Conservation (phyloP, 92 coral and sea anemone species). For the Palythoa grandis region DNA sequence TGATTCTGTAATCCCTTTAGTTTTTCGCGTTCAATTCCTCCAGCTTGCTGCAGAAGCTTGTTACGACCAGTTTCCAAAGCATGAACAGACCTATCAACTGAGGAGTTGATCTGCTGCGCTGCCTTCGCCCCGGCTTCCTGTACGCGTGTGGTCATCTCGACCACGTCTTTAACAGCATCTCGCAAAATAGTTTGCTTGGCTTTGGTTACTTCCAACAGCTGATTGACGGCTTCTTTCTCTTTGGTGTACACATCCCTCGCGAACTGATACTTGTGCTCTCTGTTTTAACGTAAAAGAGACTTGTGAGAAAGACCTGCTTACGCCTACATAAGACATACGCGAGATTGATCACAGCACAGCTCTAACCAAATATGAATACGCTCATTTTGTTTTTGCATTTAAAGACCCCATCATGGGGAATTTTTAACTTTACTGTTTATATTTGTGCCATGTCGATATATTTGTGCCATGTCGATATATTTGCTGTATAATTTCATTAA, state of each 20-base stretch:
- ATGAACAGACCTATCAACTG: background rate
- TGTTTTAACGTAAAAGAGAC: background rate
- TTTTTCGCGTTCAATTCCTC: background rate
- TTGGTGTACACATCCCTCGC: constrained; percentile 1
- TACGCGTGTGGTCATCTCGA: background rate
- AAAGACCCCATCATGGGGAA: too few species aligned
- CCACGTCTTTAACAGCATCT: background rate
- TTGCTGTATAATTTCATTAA: too few species aligned
- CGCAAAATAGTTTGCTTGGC: too few species aligned
- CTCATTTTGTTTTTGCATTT: too few species aligned
- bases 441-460: too few species aligned
- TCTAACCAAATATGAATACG: too few species aligned
- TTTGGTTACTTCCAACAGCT: background rate
- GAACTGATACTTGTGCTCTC: constrained; percentile 1
- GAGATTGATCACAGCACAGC: too few species aligned
- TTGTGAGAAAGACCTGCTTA: too few species aligned
- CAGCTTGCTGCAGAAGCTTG: background rate
- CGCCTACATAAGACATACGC: too few species aligned
- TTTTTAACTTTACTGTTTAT: too few species aligned
- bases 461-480: too few species aligned
- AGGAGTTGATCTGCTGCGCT: background rate
- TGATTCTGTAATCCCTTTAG: background rate
- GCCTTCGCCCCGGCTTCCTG: background rate
- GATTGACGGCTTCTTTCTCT: background rate
- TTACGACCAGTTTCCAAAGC: background rate